phyloP scores from a whole-genome alignment of 2,888 invertebrate genomes.

The Sinentomon sp. region DNA sequence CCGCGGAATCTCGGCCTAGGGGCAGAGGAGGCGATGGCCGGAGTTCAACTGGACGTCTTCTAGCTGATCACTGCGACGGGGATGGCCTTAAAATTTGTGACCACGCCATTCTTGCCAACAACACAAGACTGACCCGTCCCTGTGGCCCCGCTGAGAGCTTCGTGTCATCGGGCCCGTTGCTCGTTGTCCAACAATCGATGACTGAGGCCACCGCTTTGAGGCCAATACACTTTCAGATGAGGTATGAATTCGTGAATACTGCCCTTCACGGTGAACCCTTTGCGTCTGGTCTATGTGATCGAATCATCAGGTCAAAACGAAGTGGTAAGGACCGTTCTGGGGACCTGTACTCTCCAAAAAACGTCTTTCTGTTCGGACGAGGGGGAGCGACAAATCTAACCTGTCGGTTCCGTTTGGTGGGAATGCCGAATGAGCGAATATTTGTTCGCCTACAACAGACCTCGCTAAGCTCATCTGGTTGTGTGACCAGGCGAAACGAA shows the following conservation, averaged over 20 bases:
- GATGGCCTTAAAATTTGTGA: conserved; percentile 56
- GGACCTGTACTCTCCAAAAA: conserved; percentile 45
- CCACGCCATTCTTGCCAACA: conserved; percentile 37
- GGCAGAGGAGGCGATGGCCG: too few species aligned
- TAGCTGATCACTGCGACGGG: conserved; percentile 55
- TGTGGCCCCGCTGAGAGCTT: conserved; percentile 57
- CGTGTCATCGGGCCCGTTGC: conserved; percentile 46
- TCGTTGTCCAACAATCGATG: conserved; percentile 48
- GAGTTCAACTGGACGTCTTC: too few species aligned
- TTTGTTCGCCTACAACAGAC: too few species aligned
- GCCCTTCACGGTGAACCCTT: conserved; percentile 42
- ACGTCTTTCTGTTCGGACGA: conserved; percentile 59
- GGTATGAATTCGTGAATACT: conserved; percentile 66
- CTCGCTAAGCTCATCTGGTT: too few species aligned
- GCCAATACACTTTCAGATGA: conserved; percentile 52
- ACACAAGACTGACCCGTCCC: conserved; percentile 28
- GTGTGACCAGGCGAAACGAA: too few species aligned
- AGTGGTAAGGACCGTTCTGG: conserved; percentile 27
- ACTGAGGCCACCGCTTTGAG: conserved; percentile 55
- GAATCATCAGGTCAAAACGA: conserved; percentile 30
- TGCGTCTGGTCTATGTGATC: conserved; percentile 42
- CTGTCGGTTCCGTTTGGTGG: too few species aligned
- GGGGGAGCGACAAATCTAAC: conserved; percentile 52
- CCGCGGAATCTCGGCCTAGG: too few species aligned
- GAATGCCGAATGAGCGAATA: too few species aligned